phyloP scores from a whole-genome alignment of 2,797 vertebrate species.

The Euphonia xanthogaster region DNA sequence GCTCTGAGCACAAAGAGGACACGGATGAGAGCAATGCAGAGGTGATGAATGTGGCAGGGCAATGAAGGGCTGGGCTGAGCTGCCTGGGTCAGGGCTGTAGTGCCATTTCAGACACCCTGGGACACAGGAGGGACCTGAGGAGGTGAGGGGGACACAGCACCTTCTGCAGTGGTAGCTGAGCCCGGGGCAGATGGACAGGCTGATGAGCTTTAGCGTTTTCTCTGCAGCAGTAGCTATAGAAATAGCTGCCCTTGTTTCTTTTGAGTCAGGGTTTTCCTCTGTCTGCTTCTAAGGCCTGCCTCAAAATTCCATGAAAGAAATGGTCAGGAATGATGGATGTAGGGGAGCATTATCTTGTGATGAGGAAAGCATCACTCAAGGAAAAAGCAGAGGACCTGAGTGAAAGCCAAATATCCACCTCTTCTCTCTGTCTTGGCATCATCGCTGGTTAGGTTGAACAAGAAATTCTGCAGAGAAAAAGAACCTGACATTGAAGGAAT shows the following conservation, averaged over 20 bases:
- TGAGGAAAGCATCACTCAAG: not conserved
- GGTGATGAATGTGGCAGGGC: not conserved
- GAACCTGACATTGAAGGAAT: not conserved
- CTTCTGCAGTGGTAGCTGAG: not conserved
- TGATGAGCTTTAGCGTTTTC: not conserved
- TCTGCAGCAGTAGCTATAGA: not conserved
- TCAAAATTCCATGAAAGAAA: not conserved
- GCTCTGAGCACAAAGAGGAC: not conserved
- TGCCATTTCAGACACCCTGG: not conserved
- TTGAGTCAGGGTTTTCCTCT: not conserved
- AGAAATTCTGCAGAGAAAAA: not conserved
- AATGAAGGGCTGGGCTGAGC: not conserved
- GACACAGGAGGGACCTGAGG: fast-evolving
- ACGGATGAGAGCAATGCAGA: not conserved
- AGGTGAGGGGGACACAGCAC: not conserved
- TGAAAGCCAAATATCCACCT: not conserved
- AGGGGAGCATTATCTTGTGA: not conserved
- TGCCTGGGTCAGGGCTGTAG: not conserved
- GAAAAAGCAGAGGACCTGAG: not conserved
- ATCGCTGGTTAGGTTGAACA: not conserved
- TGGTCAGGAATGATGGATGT: not conserved
- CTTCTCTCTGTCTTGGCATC: not conserved
- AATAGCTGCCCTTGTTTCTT: not conserved
- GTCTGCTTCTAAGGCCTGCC: fast-evolving
- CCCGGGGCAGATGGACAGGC: not conserved